These are phyloP conservation scores for Hermaeophaga mercurialis DNA, from an alignment of 2,888 invertebrate species.

Conservation along the genomic window DNA sequence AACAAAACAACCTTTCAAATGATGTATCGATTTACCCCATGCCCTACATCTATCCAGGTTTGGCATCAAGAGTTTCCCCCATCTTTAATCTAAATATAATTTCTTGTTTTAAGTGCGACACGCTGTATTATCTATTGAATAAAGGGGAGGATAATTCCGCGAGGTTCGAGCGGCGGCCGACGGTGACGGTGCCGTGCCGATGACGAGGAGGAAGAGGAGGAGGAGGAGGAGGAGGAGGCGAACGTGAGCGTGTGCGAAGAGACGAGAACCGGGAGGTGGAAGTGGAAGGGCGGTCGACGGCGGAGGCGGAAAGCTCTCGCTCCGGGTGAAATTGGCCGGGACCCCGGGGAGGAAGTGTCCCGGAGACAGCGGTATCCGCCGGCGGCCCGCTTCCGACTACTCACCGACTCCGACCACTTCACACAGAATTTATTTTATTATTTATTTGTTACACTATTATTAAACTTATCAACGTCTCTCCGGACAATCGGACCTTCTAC, in stretches of 20 bases:
- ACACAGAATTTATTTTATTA: constrained; percentile 52
- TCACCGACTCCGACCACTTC: constrained; percentile 51
- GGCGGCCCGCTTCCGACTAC: constrained; percentile 56
- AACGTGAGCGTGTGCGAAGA: neutral
- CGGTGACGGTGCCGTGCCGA: neutral
- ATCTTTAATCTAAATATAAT: too few relatives aligned
- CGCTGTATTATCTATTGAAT: too few relatives aligned
- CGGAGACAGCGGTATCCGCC: constrained; percentile 62
- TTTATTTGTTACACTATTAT: constrained; percentile 23
- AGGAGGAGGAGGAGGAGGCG: constrained; percentile 1
- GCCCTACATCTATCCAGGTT: too few relatives aligned
- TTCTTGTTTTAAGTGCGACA: too few relatives aligned
- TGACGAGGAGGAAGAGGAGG: neutral
- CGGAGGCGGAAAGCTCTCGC: constrained; percentile 57
- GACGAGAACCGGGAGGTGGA: constrained; percentile 30
- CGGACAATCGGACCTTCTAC: too few relatives aligned
- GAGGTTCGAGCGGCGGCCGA: neutral
- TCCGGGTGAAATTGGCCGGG: constrained; percentile 58
- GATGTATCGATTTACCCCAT: too few relatives aligned
- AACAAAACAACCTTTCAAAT: too few relatives aligned
- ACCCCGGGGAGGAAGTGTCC: constrained; percentile 59
- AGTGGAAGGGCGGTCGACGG: constrained; percentile 54
- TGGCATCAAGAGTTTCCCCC: too few relatives aligned
- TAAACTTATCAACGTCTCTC: too few relatives aligned
- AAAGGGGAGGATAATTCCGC: too few relatives aligned